Conservation (phyloP, 1,140 invertebrate genomes). For the Oryzaephilus surinamensis region DNA sequence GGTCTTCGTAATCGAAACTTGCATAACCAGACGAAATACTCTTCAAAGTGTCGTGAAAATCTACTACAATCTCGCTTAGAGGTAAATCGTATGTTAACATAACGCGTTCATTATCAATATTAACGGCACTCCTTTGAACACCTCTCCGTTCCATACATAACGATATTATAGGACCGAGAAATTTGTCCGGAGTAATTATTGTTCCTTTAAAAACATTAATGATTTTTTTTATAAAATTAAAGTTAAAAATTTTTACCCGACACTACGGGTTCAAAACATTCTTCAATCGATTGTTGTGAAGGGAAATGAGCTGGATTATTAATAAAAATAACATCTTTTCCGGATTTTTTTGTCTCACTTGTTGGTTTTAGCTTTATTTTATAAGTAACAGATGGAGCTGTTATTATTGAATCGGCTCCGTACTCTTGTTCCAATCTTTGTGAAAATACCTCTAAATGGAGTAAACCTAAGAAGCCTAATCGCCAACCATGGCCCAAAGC, state of each 20-base stretch:
- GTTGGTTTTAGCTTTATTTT: constrained; percentile 60
- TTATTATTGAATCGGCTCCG: constrained; percentile 78
- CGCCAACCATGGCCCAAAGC: constrained; percentile 91
- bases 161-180: constrained; percentile 56
- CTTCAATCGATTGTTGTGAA: constrained; percentile 50
- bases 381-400: constrained; percentile 90
- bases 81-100: constrained; percentile 78
- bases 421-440: constrained; percentile 92
- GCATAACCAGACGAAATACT: constrained; percentile 86
- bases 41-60: constrained; percentile 92
- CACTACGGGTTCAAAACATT: constrained; percentile 83
- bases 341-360: constrained; percentile 53
- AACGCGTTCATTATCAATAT: constrained; percentile 73
- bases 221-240: constrained; percentile 1
- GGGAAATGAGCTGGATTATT: constrained; percentile 82
- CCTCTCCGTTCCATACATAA: constrained; percentile 73
- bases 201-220: constrained; percentile 53
- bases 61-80: constrained; percentile 84
- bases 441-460: constrained; percentile 94
- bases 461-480: constrained; percentile 83
- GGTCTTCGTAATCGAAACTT: constrained; percentile 95
- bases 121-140: constrained; percentile 55
- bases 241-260: constrained; percentile 44
- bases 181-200: constrained; percentile 75
- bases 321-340: constrained; percentile 48